phyloP scores from a whole-genome alignment of 1,140 invertebrate genomes.

The Wasmannia auropunctata region DNA sequence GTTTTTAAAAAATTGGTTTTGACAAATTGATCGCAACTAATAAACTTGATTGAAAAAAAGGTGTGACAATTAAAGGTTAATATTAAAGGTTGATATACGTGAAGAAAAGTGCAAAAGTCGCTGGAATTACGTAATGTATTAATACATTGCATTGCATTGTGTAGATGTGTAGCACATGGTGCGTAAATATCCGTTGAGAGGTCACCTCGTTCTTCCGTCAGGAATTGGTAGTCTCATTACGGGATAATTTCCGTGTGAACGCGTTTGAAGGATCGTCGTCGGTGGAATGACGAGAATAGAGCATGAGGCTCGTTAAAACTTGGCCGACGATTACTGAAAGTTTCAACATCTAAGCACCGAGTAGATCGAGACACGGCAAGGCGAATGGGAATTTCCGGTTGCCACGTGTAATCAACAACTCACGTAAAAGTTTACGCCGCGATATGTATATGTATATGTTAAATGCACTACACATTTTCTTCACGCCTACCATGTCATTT shows the following conservation, averaged over 20 bases:
- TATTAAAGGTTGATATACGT: too few species aligned
- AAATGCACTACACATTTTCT: background rate
- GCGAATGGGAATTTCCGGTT: constrained; percentile 1
- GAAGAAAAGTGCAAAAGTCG: background rate
- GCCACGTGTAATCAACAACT: constrained; percentile 34
- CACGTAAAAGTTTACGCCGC: too few species aligned
- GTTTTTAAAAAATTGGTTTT: too few species aligned
- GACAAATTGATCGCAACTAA: too few species aligned
- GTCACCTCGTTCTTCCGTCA: background rate
- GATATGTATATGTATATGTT: background rate
- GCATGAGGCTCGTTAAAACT: constrained; percentile 64
- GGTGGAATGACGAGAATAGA: constrained; percentile 8
- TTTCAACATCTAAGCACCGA: constrained; percentile 26
- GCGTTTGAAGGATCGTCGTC: constrained; percentile 7
- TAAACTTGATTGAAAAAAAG: too few species aligned
- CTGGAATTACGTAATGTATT: background rate
- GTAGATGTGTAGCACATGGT: background rate
- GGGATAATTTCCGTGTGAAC: constrained; percentile 34
- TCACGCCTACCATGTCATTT: background rate
- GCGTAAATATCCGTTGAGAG: background rate
- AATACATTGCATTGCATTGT: background rate
- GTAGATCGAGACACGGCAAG: background rate
- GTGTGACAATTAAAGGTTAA: background rate
- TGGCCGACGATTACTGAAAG: constrained; percentile 58
- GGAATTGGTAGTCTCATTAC: constrained; percentile 10